Evolutionary conservation across 2,797 vertebrate genomes (phyloP).

Genomic region (Synanceia verrucosa): DNA sequence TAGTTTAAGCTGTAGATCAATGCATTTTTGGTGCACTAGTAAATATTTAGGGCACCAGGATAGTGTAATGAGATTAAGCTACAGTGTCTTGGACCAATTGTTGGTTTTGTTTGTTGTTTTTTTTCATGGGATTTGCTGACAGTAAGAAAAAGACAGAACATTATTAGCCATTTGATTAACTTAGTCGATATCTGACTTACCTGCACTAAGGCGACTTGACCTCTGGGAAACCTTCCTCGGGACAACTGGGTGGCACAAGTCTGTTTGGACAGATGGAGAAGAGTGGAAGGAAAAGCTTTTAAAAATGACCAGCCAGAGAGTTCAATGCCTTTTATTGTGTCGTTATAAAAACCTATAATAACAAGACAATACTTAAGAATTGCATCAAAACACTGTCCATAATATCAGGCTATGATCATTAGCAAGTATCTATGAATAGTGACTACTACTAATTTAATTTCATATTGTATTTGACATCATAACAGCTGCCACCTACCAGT

Average conservation of each 20-base stretch:
- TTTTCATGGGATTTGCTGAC: background rate
- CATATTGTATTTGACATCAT: background rate
- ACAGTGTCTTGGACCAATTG: too few species aligned
- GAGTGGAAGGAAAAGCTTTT: slow-evolving; percentile 80
- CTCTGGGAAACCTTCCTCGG: slow-evolving; percentile 91
- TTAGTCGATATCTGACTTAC: slow-evolving; percentile 75
- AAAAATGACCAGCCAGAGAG: slow-evolving; percentile 76
- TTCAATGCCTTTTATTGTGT: slow-evolving; percentile 26
- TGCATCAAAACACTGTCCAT: slow-evolving; percentile 1
- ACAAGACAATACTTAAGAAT: background rate
- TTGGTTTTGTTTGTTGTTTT: background rate
- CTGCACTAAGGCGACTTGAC: slow-evolving; percentile 89
- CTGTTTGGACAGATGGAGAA: slow-evolving; percentile 82
- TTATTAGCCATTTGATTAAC: background rate
- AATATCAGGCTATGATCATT: slow-evolving; percentile 5
- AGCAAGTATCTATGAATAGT: background rate
- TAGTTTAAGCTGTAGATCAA: background rate
- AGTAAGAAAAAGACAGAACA: too few species aligned
- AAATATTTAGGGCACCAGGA: too few species aligned
- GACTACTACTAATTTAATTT: background rate
- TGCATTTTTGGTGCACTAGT: background rate
- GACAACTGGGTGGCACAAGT: slow-evolving; percentile 83
- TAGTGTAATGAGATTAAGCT: too few species aligned
- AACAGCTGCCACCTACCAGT: slow-evolving; percentile 57
- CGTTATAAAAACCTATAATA: slow-evolving; percentile 1